Conservation (phyloP, 2,888 invertebrate species). For the Chesias legatella region DNA sequence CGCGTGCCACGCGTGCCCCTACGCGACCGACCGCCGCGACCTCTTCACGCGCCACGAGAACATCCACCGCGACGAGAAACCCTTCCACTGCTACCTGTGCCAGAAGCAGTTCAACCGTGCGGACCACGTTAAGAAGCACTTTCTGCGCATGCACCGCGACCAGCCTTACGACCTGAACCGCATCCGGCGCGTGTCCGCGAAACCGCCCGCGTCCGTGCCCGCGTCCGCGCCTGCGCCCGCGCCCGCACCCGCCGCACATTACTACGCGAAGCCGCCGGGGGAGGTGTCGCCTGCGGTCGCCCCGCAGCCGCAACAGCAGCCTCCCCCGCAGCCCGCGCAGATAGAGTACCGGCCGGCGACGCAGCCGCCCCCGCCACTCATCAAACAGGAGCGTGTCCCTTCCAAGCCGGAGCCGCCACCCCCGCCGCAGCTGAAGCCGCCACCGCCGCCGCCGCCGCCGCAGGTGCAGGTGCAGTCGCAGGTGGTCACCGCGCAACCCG, state of each 20-base stretch:
- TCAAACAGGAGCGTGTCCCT: conserved; percentile 64
- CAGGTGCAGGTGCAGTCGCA: conserved; percentile 15
- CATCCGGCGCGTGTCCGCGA: conserved; percentile 84
- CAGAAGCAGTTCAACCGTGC: conserved; percentile 96
- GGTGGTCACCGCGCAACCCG: conserved; percentile 25
- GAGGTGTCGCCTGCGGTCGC: conserved; percentile 67
- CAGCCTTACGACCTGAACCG: conserved; percentile 92
- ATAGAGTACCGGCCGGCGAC: conserved; percentile 31
- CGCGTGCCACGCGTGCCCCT: conserved; percentile 92
- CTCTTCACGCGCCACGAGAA: conserved; percentile 95
- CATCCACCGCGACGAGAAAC: conserved; percentile 95
- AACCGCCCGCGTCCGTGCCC: conserved; percentile 60
- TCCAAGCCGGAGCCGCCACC: conserved; percentile 71
- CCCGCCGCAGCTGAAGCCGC: conserved; percentile 66
- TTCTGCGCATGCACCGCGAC: conserved; percentile 94
- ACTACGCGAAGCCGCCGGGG: conserved; percentile 60
- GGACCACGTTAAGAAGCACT: conserved; percentile 97
- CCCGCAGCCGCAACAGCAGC: conserved; percentile 38
- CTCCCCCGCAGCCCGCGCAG: conserved; percentile 27
- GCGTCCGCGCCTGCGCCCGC: conserved; percentile 47
- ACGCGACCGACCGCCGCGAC: conserved; percentile 94
- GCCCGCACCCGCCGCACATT: conserved; percentile 37
- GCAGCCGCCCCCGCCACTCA: conserved; percentile 35
- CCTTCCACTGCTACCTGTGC: conserved; percentile 95
- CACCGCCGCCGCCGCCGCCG: conserved; percentile 26